phyloP scores from a whole-genome alignment of 2,113 vertebrate species.

The Alaudala cheleensis region DNA sequence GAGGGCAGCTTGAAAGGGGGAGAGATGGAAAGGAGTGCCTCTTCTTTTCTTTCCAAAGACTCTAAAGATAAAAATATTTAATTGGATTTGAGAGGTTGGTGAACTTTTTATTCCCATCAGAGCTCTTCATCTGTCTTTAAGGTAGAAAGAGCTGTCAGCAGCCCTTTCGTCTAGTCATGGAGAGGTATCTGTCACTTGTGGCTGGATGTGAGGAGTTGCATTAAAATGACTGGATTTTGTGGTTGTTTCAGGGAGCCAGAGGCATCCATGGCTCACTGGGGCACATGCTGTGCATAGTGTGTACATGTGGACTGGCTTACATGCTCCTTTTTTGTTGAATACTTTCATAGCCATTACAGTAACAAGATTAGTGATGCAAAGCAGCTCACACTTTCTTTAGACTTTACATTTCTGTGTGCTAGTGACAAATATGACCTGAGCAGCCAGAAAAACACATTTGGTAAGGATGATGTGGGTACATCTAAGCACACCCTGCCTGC shows the following conservation, averaged over 20 bases:
- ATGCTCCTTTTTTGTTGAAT: constrained; percentile 56
- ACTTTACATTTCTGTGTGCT: constrained; percentile 42
- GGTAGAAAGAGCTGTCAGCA: constrained; percentile 57
- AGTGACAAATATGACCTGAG: constrained; percentile 77
- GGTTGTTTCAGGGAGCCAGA: constrained; percentile 10
- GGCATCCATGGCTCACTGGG: constrained; percentile 29
- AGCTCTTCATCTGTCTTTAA: constrained; percentile 35
- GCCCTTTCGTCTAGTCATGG: constrained; percentile 22
- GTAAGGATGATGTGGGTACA: constrained; percentile 43
- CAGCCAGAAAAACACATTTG: constrained; percentile 75
- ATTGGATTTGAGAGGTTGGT: constrained; percentile 52
- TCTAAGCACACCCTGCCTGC: constrained; percentile 57
- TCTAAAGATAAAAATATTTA: constrained; percentile 49
- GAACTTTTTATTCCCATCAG: constrained; percentile 16
- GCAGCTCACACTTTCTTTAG: constrained; percentile 64
- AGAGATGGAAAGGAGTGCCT: background rate
- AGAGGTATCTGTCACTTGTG: constrained; percentile 62
- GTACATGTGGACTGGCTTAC: constrained; percentile 49
- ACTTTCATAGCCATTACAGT: constrained; percentile 72
- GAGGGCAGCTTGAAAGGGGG: constrained; percentile 12
- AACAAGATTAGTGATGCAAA: constrained; percentile 78
- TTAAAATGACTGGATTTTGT: constrained; percentile 27
- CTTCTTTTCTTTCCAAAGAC: background rate
- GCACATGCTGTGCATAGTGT: constrained; percentile 66
- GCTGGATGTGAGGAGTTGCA: constrained; percentile 52